These are phyloP conservation scores for Synanceia verrucosa DNA, from an alignment of 2,797 vertebrate species.

Conservation along the genomic window DNA sequence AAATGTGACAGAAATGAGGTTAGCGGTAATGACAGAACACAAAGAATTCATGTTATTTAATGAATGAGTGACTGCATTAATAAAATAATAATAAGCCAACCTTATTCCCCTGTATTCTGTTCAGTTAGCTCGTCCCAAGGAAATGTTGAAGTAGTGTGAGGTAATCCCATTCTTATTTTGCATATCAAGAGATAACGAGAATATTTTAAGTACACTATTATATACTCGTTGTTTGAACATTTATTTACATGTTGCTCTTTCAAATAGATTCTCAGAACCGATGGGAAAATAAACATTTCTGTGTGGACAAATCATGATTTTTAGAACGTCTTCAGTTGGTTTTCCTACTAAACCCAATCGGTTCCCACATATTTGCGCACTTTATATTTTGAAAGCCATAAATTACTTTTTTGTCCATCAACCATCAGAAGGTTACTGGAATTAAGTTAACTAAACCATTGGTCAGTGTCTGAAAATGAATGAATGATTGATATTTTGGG, in stretches of 20 bases:
- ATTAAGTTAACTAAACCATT: slow-evolving; percentile 43
- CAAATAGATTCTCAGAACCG: background rate
- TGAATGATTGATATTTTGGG: slow-evolving; percentile 56
- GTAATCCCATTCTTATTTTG: slow-evolving; percentile 25
- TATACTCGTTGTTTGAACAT: background rate
- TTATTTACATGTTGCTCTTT: slow-evolving; percentile 1
- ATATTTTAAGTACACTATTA: slow-evolving; percentile 19
- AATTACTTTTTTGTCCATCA: background rate
- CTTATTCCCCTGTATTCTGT: slow-evolving; percentile 29
- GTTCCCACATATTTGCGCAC: background rate
- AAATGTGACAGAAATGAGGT: slow-evolving; percentile 29
- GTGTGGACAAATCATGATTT: background rate
- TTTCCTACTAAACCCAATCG: background rate
- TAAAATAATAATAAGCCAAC: slow-evolving; percentile 46
- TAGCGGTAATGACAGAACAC: slow-evolving; percentile 63
- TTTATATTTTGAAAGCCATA: slow-evolving; percentile 14
- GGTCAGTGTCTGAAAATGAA: slow-evolving; percentile 29
- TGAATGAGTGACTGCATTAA: slow-evolving; percentile 56
- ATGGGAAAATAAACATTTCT: background rate
- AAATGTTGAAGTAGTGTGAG: slow-evolving; percentile 7
- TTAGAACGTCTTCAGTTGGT: background rate
- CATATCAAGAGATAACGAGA: slow-evolving; percentile 9
- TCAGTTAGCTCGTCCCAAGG: slow-evolving; percentile 6
- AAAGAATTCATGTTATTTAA: slow-evolving; percentile 68
- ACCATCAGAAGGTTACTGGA: slow-evolving; percentile 34